Evolutionary conservation across 2,113 vertebrate genomes (phyloP).

Genomic region (Salvator merianae): DNA sequence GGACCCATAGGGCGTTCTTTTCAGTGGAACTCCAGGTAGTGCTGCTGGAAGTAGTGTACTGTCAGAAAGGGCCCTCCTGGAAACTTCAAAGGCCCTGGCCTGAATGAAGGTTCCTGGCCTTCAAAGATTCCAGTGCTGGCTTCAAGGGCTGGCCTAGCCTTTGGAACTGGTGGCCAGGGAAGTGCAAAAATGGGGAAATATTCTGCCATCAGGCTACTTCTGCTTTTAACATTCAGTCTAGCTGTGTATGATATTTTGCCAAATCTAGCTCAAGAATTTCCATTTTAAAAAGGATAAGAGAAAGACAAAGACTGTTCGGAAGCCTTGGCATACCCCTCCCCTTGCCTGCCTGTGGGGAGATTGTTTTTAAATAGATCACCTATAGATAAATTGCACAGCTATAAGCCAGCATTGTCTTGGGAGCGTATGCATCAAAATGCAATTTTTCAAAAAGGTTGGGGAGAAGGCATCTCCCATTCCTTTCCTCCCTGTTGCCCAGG

Average conservation of each 20-base stretch:
- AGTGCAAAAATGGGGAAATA: neutral
- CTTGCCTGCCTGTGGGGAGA: neutral
- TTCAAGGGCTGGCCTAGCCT: neutral
- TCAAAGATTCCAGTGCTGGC: neutral
- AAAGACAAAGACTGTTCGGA: neutral
- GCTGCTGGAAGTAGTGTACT: too few species aligned
- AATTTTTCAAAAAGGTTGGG: neutral
- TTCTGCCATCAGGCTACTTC: neutral
- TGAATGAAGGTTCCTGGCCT: too few species aligned
- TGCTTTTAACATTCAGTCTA: neutral
- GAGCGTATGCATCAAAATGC: neutral
- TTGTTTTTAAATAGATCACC: slow-evolving; percentile 3
- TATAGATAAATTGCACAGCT: neutral
- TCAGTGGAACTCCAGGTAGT: too few species aligned
- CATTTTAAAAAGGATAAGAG: neutral
- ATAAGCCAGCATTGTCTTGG: neutral
- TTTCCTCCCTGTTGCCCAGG: neutral
- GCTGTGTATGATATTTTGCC: neutral
- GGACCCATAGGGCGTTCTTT: too few species aligned
- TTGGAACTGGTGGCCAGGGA: neutral
- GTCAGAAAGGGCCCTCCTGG: too few species aligned
- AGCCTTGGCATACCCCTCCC: neutral
- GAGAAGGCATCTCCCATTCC: neutral
- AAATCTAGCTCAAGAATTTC: too few species aligned
- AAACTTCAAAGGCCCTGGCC: too few species aligned